phyloP scores from a whole-genome alignment of 2,113 vertebrate species.

The Hepsetus odoe region DNA sequence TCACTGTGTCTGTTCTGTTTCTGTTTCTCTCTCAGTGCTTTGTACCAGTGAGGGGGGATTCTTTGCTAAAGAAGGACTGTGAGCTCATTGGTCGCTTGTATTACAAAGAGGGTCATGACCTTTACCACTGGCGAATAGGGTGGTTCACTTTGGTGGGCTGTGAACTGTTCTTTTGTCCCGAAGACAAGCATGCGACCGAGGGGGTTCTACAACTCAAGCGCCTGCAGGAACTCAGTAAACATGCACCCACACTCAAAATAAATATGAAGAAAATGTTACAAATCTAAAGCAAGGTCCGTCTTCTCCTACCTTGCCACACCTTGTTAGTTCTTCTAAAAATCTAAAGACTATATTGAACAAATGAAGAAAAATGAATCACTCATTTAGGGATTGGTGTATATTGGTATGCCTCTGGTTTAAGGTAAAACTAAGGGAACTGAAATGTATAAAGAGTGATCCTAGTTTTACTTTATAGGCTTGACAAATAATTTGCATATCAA shows the following conservation, averaged over 20 bases:
- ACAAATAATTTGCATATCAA: background rate
- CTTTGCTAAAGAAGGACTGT: slow-evolving; percentile 79
- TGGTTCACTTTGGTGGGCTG: slow-evolving; percentile 91
- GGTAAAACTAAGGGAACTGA: background rate
- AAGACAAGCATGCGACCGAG: slow-evolving; percentile 73
- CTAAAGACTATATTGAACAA: background rate
- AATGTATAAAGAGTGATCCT: background rate
- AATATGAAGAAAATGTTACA: background rate
- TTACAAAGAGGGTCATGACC: slow-evolving; percentile 91
- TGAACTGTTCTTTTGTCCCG: slow-evolving; percentile 82
- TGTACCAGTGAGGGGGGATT: slow-evolving; percentile 79
- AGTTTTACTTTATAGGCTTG: background rate
- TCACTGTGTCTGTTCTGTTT: background rate
- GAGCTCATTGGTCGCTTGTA: slow-evolving; percentile 88
- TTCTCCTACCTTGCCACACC: background rate
- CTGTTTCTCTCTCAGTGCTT: slow-evolving; percentile 78
- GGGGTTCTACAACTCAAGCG: slow-evolving; percentile 85
- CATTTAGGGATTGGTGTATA: background rate
- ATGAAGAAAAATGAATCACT: background rate
- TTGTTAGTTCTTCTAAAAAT: background rate
- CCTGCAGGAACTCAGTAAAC: slow-evolving; percentile 94
- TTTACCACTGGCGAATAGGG: slow-evolving; percentile 89
- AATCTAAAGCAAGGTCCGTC: no score
- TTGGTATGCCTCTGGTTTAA: background rate
- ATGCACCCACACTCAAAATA: background rate